Conservation (phyloP, 1,140 invertebrate species). For the Drosophila tropicalis region DNA sequence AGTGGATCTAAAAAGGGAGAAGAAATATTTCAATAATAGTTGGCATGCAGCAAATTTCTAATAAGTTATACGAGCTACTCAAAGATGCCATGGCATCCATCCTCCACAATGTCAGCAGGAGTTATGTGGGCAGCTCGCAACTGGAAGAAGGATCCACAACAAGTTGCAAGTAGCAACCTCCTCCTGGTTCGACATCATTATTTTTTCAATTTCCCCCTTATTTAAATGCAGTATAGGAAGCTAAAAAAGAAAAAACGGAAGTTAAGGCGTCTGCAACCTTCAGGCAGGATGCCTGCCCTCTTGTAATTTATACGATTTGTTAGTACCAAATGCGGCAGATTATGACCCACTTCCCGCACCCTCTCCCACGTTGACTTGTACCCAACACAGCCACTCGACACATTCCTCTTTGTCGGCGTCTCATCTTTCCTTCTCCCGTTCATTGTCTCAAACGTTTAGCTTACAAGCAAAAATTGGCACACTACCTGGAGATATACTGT, state of each 20-base stretch:
- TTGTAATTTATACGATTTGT: constrained; percentile 64
- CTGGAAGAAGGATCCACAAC: constrained; percentile 28
- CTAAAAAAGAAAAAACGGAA: constrained; percentile 19
- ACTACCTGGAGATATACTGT: constrained; percentile 94
- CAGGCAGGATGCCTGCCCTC: constrained; percentile 22
- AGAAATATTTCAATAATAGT: constrained; percentile 68
- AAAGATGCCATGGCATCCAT: constrained; percentile 28
- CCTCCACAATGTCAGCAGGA: constrained; percentile 44
- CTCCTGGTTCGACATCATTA: constrained; percentile 59
- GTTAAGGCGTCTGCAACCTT: constrained; percentile 34
- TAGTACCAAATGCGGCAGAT: constrained; percentile 42
- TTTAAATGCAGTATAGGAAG: constrained; percentile 44
- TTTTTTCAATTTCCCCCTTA: constrained; percentile 81
- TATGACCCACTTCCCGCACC: constrained; percentile 3
- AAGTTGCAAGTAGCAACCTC: constrained; percentile 16
- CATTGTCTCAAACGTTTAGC: constrained; percentile 59
- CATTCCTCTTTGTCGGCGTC: not conserved
- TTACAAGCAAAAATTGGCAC: constrained; percentile 87
- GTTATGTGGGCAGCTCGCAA: constrained; percentile 2
- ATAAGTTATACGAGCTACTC: constrained; percentile 53
- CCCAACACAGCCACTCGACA: constrained; percentile 2
- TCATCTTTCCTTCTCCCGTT: not conserved
- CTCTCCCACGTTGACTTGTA: no score
- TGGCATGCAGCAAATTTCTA: constrained; percentile 67
- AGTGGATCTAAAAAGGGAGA: not conserved